Base-by-base conservation (phyloP, 2,797 vertebrate species). In the Sebastes vulpes region DNA sequence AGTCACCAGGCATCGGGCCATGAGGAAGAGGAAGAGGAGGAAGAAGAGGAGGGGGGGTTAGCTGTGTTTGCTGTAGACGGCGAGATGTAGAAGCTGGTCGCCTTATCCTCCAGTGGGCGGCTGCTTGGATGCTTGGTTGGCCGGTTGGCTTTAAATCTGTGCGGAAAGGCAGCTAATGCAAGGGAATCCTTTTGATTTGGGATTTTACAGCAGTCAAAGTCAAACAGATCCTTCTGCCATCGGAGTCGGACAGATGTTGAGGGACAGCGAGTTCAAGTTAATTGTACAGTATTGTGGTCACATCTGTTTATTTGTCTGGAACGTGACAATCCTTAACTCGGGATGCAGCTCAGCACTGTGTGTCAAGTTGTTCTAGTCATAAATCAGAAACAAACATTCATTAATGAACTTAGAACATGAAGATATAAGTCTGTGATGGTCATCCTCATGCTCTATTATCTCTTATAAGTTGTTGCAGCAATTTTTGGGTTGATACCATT, bases 151-250 rank as follows among this genome's bases (percentile, higher is more conserved):
- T 81, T 87, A 90, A 90, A 84, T 91, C 86, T 85, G 82, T 32
- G 61, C 29, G 2, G 52, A 75, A 81, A 82, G 72, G 66, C 69
- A 9, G 65, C 79, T 90, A 84, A 92, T 83, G 83, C 86, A 80
- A 73, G 77, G 84, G 89, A 91, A 91, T 93, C 90, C 82, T 91
- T 35, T 75, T 88, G 86, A 88, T 94, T 93, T 86, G 76, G 75
- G 85, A 87, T 88, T 90, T 89, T 32, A 56, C 84, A 83, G 83
- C 88, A 73, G 77, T 60, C 79, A 58, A 38, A 90, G 77, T 83
- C 81, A 75, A 79, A 67, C 63, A 61, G 75, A 89, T 88, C 82
- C 58, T 18, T 35, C 69, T 4, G 20, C 53, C 77, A n/a, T 31
- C 6, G 28, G 38, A 42, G 14, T 42, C 14, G 14, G 81, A 90